Conservation (phyloP, 64 coral and sea anemone genomes). For the Astreopora myriophthalma region DNA sequence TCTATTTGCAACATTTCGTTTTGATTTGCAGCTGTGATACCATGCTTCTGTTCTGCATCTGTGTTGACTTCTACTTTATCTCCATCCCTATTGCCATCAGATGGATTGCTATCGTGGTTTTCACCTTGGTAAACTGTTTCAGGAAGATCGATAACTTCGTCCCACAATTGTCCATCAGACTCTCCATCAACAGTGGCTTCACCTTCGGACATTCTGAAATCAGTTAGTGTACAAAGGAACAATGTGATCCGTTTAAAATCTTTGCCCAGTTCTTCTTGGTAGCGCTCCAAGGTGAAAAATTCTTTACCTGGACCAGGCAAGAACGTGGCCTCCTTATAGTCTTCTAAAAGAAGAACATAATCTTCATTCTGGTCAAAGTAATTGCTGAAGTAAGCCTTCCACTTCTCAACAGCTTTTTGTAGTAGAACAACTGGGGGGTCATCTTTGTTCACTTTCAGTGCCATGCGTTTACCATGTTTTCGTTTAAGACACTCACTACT, state of each 20-base stretch:
- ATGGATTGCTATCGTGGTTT: neutral
- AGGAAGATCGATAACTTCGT: neutral
- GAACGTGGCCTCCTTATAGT: slow-evolving; percentile 77
- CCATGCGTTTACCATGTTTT: slow-evolving; percentile 61
- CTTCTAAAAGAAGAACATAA: slow-evolving; percentile 65
- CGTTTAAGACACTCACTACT: slow-evolving; percentile 47
- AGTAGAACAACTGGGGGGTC: slow-evolving; percentile 36
- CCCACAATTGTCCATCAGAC: neutral
- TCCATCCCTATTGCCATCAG: neutral
- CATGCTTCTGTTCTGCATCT: neutral
- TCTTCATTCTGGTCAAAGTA: slow-evolving; percentile 67
- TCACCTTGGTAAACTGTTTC: neutral
- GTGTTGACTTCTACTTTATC: neutral
- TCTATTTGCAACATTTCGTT: neutral
- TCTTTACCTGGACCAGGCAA: slow-evolving; percentile 64
- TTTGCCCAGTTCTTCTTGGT: slow-evolving; percentile 80
- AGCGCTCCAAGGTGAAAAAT: slow-evolving; percentile 54
- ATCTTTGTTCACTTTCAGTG: slow-evolving; percentile 40
- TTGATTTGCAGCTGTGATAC: no score
- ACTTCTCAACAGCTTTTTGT: slow-evolving; percentile 70
- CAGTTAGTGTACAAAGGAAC: slow-evolving; percentile 76
- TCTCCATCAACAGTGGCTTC: neutral
- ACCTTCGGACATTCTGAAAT: slow-evolving; percentile 21
- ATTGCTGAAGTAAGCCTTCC: slow-evolving; percentile 58
- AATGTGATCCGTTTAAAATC: slow-evolving; percentile 72